Conservation (phyloP, 2,888 invertebrate species). For the Ypsolopha sequella region DNA sequence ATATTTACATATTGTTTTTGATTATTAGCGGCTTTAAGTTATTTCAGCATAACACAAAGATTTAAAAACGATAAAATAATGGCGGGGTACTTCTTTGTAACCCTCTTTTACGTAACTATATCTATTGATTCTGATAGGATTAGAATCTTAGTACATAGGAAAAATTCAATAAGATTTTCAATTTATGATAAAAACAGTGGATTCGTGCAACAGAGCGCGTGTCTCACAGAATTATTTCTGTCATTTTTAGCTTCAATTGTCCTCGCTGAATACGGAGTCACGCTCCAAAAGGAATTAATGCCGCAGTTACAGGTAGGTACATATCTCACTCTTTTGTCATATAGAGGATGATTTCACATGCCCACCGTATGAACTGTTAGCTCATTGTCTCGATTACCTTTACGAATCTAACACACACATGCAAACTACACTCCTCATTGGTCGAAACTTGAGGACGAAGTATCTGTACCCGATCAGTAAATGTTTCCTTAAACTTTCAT, state of each 20-base stretch:
- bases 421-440: background rate
- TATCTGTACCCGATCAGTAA: conserved; percentile 11
- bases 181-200: conserved; percentile 18
- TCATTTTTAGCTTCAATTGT: conserved; percentile 67
- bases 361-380: background rate
- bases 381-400: conserved; percentile 11
- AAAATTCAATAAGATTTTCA: no score
- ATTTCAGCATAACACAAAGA: no score
- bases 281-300: conserved; percentile 68
- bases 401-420: background rate
- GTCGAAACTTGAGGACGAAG: background rate
- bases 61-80: no score
- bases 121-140: no score
- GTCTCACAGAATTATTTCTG: conserved; percentile 68
- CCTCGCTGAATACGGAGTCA: conserved; percentile 55
- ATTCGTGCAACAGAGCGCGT: conserved; percentile 29
- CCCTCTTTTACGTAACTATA: no score
- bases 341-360: conserved; percentile 6
- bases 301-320: conserved; percentile 17
- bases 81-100: no score
- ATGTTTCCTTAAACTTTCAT: conserved; percentile 13
- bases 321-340: conserved; percentile 5
- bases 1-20: no score
- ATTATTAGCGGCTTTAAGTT: no score
- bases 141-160: no score